Percentiles rank a stretch among this genome's conserved stretches.
phyloP scores from a whole-genome alignment of 1,140 invertebrate genomes.

The Pantala flavescens region DNA sequence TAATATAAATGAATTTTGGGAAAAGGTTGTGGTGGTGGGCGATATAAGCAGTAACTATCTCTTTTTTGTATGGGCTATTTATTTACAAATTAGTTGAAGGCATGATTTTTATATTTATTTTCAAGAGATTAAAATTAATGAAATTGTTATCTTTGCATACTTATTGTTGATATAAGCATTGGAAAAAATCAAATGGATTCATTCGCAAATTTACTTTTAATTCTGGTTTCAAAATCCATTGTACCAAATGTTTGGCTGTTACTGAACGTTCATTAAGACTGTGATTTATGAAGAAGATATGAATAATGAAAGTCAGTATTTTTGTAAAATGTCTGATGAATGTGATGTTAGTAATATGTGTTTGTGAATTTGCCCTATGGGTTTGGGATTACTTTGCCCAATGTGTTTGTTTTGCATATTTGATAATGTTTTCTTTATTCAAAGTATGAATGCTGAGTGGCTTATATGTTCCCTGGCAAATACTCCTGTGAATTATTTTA shows the following conservation, averaged over 20 bases:
- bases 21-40: too few relatives aligned
- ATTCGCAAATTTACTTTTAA: background rate
- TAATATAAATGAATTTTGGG: too few relatives aligned
- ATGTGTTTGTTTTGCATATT: background rate
- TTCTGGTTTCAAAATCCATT: background rate
- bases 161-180: background rate
- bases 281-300: background rate
- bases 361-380: background rate
- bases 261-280: conserved; percentile 7
- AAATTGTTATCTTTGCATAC: background rate
- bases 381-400: background rate
- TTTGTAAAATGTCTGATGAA: conserved; percentile 9
- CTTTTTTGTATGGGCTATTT: background rate
- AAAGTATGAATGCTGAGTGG: background rate
- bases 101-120: background rate
- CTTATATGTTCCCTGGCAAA: conserved; percentile 1
- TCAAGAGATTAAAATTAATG: background rate
- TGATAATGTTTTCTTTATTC: background rate
- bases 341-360: background rate
- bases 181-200: background rate
- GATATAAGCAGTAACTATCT: too few relatives aligned
- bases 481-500: conserved; percentile 3
- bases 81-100: background rate
- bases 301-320: conserved; percentile 4
- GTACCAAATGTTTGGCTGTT: background rate